These are phyloP conservation scores for Perizoma affinitatum DNA, from an alignment of 2,888 invertebrate species.

Conservation along the genomic window DNA sequence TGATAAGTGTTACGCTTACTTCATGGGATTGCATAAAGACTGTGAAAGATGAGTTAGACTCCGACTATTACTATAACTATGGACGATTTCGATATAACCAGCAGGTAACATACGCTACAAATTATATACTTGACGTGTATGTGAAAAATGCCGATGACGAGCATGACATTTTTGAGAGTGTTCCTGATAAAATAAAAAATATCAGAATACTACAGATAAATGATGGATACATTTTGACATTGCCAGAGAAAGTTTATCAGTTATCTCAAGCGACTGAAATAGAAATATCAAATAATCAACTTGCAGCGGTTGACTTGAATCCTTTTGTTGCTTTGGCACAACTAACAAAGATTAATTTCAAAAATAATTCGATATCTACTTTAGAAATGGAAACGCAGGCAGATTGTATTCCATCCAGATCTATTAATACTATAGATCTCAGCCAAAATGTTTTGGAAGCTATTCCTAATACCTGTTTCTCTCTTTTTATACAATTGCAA, in stretches of 20 bases:
- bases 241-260: slow-evolving; percentile 15
- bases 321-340: slow-evolving; percentile 5
- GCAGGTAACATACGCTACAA: slow-evolving; percentile 2
- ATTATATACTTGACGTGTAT: slow-evolving; percentile 10
- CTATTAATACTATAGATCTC: slow-evolving; percentile 17
- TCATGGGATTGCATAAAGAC: slow-evolving; percentile 18
- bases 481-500: slow-evolving; percentile 16
- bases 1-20: not conserved
- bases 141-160: slow-evolving; percentile 13
- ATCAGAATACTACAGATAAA: slow-evolving; percentile 14
- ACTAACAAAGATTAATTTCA: slow-evolving; percentile 10
- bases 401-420: slow-evolving; percentile 5
- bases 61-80: not conserved
- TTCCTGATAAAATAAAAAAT: slow-evolving; percentile 3
- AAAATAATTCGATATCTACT: slow-evolving; percentile 14
- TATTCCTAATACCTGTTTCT: slow-evolving; percentile 22
- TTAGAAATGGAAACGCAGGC: slow-evolving; percentile 3
- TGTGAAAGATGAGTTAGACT: not conserved
- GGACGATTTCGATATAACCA: not conserved
- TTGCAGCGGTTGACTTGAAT: slow-evolving; percentile 17
- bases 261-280: slow-evolving; percentile 8
- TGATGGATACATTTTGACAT: slow-evolving; percentile 2
- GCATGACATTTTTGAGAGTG: slow-evolving; percentile 17
- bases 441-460: slow-evolving; percentile 17
- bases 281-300: slow-evolving; percentile 13